Evolutionary conservation across 2,888 invertebrate species (phyloP).

Genomic region (Phaedon cochleariae): DNA sequence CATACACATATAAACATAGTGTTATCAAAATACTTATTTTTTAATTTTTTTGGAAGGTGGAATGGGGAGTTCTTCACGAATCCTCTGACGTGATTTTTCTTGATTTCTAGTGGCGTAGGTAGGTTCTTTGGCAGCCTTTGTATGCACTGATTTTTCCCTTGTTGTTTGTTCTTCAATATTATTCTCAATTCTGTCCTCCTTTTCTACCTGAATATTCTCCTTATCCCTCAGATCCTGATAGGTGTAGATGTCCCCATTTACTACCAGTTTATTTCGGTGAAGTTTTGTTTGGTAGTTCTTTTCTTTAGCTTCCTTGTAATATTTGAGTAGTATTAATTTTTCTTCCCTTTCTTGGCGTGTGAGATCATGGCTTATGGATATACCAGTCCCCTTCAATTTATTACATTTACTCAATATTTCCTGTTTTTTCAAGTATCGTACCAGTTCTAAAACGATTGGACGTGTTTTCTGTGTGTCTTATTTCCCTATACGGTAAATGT

Average conservation of each 20-base stretch:
- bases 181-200: background rate
- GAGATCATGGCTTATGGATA: slow-evolving; percentile 8
- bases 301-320: background rate
- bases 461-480: background rate
- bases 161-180: background rate
- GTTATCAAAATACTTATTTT: too few species aligned
- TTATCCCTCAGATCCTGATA: background rate
- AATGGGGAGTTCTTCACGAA: too few species aligned
- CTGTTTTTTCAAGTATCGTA: background rate
- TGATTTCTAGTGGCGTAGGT: too few species aligned
- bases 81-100: too few species aligned
- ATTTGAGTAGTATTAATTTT: slow-evolving; percentile 1
- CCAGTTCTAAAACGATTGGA: background rate
- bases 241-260: background rate
- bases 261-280: background rate
- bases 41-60: too few species aligned
- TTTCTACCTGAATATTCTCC: background rate
- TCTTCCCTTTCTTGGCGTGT: slow-evolving; percentile 2
- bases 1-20: too few species aligned
- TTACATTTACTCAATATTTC: background rate
- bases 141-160: background rate
- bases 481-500: background rate
- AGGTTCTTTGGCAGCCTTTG: background rate
- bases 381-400: slow-evolving; percentile 6
- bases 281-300: background rate